These are phyloP conservation scores for Euwallacea similis DNA, from an alignment of 1,140 invertebrate species.

Conservation along the genomic window DNA sequence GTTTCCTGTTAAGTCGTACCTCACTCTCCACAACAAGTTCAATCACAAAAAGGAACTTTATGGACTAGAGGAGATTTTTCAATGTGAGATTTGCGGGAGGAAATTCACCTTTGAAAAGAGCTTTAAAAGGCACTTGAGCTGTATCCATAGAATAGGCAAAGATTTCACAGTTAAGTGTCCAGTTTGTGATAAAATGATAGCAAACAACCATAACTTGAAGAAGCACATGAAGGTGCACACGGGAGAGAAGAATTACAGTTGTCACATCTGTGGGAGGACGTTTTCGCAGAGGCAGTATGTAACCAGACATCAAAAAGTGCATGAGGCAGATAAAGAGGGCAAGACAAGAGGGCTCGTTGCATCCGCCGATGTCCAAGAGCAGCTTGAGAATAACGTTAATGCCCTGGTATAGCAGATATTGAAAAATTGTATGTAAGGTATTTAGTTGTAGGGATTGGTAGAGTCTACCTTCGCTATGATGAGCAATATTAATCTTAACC, in stretches of 20 bases:
- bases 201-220: conserved; percentile 46
- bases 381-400: too few species aligned
- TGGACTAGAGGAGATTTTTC: conserved; percentile 40
- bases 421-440: too few species aligned
- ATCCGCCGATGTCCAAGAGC: too few species aligned
- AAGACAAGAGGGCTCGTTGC: background rate
- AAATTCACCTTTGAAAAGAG: conserved; percentile 46
- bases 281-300: conserved; percentile 64
- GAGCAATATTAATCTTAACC: too few species aligned
- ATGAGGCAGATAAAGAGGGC: conserved; percentile 19
- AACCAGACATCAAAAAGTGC: conserved; percentile 29
- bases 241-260: conserved; percentile 79
- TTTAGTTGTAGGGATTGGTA: too few species aligned
- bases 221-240: conserved; percentile 72
- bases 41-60: conserved; percentile 45
- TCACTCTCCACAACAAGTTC: conserved; percentile 50
- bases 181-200: conserved; percentile 46
- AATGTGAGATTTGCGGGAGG: conserved; percentile 45
- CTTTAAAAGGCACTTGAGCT: conserved; percentile 43
- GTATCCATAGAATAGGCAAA: conserved; percentile 44
- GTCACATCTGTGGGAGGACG: conserved; percentile 69
- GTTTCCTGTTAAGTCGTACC: conserved; percentile 53
- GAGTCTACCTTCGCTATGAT: too few species aligned
- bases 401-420: too few species aligned
- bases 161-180: conserved; percentile 42